A percentile compares a stretch with the other conserved stretches of the same genome.
Evolutionary conservation across 1,140 invertebrate species (phyloP).

Genomic region (Manduca sexta): DNA sequence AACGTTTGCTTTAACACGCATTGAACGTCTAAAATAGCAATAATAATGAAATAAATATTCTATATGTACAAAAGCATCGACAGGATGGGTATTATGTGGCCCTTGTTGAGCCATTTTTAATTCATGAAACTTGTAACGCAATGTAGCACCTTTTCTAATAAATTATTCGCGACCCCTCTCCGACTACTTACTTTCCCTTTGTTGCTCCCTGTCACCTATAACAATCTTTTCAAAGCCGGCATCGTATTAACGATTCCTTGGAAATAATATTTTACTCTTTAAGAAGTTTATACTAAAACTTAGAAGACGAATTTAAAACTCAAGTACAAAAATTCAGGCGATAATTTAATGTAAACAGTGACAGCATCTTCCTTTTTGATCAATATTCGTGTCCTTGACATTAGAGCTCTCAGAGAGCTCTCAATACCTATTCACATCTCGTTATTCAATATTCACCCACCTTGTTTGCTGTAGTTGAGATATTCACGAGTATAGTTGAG

Average conservation of each 20-base stretch:
- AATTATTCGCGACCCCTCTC: conserved; percentile 49
- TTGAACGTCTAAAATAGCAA: too few species aligned
- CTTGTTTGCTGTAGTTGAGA: conserved; percentile 21
- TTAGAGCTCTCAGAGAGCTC: conserved; percentile 35
- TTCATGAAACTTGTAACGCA: conserved; percentile 41
- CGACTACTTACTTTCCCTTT: conserved; percentile 34
- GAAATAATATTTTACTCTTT: too few species aligned
- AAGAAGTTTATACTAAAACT: too few species aligned
- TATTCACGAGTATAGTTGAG: conserved; percentile 11
- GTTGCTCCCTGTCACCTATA: conserved; percentile 34
- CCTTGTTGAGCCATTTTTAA: conserved; percentile 19
- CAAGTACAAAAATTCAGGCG: neutral
- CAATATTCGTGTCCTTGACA: conserved; percentile 68
- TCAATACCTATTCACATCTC: conserved; percentile 32
- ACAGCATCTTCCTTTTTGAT: conserved; percentile 32
- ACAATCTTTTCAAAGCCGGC: conserved; percentile 14
- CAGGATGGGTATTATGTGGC: too few species aligned
- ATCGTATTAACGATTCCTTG: conserved; percentile 5
- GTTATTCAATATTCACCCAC: conserved; percentile 52
- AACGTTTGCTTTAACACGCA: too few species aligned
- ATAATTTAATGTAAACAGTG: neutral
- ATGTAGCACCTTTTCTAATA: conserved; percentile 48
- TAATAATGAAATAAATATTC: too few species aligned
- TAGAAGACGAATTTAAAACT: too few species aligned
- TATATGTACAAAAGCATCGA: too few species aligned